These are phyloP conservation scores for Scaptomyza hsui DNA, from an alignment of 1,140 invertebrate genomes.

Conservation along the genomic window DNA sequence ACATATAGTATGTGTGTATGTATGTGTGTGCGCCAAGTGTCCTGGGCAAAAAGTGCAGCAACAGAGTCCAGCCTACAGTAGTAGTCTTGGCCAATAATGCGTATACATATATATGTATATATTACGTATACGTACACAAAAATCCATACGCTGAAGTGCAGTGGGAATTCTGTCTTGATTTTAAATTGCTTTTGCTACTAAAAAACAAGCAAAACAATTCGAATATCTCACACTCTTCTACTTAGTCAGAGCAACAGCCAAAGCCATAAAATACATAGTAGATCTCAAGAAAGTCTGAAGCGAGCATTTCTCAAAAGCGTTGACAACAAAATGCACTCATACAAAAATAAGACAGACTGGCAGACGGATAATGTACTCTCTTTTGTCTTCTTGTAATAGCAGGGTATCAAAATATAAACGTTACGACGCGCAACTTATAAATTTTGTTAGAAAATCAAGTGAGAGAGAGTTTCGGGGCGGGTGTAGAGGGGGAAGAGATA, in stretches of 20 bases:
- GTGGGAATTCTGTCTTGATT: background rate
- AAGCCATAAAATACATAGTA: background rate
- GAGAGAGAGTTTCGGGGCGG: background rate
- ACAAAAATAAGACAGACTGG: no score
- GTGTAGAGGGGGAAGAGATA: background rate
- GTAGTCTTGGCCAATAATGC: background rate
- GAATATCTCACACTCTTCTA: background rate
- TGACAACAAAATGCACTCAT: background rate
- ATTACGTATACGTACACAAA: background rate
- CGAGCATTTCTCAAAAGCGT: background rate
- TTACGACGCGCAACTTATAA: background rate
- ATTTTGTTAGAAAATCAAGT: constrained; percentile 2
- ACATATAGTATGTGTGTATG: background rate
- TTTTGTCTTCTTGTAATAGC: background rate
- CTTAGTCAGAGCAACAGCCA: background rate
- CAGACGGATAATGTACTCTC: background rate
- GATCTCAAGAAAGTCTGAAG: background rate
- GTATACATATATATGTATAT: background rate
- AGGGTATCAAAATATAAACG: background rate
- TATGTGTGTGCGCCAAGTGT: background rate
- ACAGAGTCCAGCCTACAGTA: background rate
- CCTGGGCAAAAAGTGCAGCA: background rate
- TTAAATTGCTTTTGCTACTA: constrained; percentile 2
- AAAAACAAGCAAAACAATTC: background rate
- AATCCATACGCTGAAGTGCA: background rate